Conservation (phyloP, 2,797 vertebrate species). For the Notoglanidium macrostoma region DNA sequence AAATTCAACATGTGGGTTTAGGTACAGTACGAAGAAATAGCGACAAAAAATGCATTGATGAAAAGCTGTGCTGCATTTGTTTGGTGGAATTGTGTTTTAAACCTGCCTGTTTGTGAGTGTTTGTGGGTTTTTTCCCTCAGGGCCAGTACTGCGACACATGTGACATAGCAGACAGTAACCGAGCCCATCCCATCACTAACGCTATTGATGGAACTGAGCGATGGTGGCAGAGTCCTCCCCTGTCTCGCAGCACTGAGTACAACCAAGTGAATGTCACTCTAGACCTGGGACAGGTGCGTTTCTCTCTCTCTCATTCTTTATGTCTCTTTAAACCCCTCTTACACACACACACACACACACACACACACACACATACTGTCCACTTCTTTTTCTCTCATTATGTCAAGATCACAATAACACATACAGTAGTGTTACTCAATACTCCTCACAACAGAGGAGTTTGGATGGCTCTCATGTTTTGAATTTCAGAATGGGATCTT, state of each 20-base stretch:
- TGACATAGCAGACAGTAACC: conserved; percentile 80
- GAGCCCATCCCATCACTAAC: conserved; percentile 90
- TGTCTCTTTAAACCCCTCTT: background rate
- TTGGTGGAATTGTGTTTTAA: background rate
- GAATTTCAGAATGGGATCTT: conserved; percentile 43
- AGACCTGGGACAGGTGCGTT: conserved; percentile 92
- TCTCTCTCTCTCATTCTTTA: background rate
- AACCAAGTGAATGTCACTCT: conserved; percentile 94
- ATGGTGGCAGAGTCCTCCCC: conserved; percentile 98
- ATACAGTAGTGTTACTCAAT: conserved; percentile 39
- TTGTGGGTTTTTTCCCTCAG: conserved; percentile 66
- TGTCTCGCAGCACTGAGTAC: conserved; percentile 89
- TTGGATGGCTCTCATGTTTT: conserved; percentile 44
- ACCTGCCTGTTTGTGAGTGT: background rate
- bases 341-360: background rate
- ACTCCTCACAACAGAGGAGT: conserved; percentile 16
- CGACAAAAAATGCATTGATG: background rate
- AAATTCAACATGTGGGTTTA: background rate
- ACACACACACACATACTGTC: conserved; percentile 7
- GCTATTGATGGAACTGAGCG: conserved; percentile 94
- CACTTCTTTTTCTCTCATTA: background rate
- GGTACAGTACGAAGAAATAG: background rate
- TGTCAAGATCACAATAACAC: conserved; percentile 35
- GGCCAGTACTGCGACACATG: conserved; percentile 98
- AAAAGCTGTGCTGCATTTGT: background rate